These are phyloP conservation scores for Rutpela maculata DNA, from an alignment of 2,888 invertebrate species.

Conservation along the genomic window DNA sequence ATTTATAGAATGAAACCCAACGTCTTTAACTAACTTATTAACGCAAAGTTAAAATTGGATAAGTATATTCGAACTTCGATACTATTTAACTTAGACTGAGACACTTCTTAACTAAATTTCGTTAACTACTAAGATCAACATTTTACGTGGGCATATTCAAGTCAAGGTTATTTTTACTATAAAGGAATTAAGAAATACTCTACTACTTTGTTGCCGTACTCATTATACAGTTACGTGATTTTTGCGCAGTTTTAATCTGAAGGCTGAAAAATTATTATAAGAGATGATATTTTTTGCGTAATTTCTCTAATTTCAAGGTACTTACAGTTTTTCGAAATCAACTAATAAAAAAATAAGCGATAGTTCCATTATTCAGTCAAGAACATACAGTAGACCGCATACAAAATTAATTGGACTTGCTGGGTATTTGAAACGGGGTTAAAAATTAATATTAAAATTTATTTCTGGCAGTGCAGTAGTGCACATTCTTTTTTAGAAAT, in stretches of 20 bases:
- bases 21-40: too few relatives aligned
- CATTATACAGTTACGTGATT: conserved; percentile 10
- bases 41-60: too few relatives aligned
- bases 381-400: background rate
- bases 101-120: background rate
- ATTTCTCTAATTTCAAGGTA: background rate
- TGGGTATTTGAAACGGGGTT: too few relatives aligned
- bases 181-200: background rate
- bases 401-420: background rate
- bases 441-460: too few relatives aligned
- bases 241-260: conserved; percentile 1
- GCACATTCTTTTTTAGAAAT: too few relatives aligned
- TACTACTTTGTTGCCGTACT: background rate
- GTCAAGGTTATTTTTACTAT: conserved; percentile 48
- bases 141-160: conserved; percentile 30
- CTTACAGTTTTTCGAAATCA: background rate
- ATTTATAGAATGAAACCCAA: too few relatives aligned
- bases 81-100: background rate
- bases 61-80: too few relatives aligned
- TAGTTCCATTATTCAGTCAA: background rate
- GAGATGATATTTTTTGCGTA: background rate
- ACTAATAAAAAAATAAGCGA: background rate
- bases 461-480: too few relatives aligned
- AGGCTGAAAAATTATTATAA: background rate
- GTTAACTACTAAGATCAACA: background rate